Conservation (phyloP, 2,888 invertebrate species). For the Caenorhabditis doughertyi region DNA sequence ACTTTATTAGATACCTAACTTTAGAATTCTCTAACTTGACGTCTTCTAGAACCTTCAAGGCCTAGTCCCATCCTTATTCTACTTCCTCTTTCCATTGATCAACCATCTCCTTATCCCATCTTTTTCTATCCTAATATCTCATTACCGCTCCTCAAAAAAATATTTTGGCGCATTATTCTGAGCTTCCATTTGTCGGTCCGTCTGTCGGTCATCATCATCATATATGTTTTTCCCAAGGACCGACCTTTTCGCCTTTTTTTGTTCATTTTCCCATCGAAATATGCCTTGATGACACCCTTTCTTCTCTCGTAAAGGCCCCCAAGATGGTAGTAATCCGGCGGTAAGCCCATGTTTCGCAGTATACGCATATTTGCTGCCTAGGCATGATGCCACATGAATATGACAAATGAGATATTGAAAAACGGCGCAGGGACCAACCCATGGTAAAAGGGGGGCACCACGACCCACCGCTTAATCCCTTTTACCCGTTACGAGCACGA, state of each 20-base stretch:
- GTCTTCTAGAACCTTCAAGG: background rate
- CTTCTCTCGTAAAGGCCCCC: no score
- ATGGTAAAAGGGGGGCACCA: conserved; percentile 25
- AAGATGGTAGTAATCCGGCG: conserved; percentile 64
- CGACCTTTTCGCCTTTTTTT: background rate
- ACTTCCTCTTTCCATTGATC: background rate
- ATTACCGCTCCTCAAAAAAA: conserved; percentile 41
- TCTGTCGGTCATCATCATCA: background rate
- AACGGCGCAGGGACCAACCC: conserved; percentile 8
- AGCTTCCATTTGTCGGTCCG: background rate
- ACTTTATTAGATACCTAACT: no score
- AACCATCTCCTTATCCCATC: conserved; percentile 2
- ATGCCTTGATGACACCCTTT: conserved; percentile 34
- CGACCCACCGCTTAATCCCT: conserved; percentile 58
- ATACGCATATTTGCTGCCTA: conserved; percentile 23
- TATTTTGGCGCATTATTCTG: conserved; percentile 9
- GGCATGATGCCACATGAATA: conserved; percentile 45
- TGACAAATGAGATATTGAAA: conserved; percentile 64
- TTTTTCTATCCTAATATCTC: conserved; percentile 28
- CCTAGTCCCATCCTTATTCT: background rate
- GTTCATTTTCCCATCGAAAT: conserved; percentile 15
- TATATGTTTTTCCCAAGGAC: conserved; percentile 24
- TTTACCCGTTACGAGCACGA: conserved; percentile 26
- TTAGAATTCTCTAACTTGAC: no score
- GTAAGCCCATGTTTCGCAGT: conserved; percentile 63